Conservation (phyloP, 2,797 vertebrate species). For the Myiotriccus ornatus region DNA sequence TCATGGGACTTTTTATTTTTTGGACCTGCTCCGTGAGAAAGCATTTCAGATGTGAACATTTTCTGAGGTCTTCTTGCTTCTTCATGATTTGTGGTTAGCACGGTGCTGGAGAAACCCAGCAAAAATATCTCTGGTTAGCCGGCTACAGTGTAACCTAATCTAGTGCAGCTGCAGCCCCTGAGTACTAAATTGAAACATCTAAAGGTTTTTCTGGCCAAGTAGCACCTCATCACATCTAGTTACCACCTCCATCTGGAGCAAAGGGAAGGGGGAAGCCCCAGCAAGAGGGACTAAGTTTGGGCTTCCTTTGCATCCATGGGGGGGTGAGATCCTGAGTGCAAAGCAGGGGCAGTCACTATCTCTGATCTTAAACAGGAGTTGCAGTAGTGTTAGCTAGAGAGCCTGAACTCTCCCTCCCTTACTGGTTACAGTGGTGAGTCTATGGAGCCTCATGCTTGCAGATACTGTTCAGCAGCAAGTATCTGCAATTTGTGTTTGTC, state of each 20-base stretch:
- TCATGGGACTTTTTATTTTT: constrained; percentile 30
- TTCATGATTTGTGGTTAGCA: constrained; percentile 29
- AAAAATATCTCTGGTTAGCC: constrained; percentile 5
- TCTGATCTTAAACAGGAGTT: neutral
- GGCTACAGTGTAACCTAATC: neutral
- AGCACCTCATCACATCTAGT: neutral
- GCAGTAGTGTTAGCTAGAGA: neutral
- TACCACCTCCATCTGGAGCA: neutral
- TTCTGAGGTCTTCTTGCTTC: neutral
- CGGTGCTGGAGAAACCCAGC: constrained; percentile 14
- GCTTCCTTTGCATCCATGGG: neutral
- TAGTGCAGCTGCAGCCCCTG: neutral
- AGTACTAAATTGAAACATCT: neutral
- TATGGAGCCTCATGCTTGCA: neutral
- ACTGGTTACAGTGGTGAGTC: neutral
- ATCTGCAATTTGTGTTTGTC: neutral
- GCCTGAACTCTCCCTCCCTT: neutral
- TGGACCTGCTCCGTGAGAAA: neutral
- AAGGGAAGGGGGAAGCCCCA: neutral
- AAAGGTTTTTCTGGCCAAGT: neutral
- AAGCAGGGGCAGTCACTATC: neutral
- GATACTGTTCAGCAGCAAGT: neutral
- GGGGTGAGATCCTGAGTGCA: neutral
- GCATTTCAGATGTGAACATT: neutral
- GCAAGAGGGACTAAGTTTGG: neutral